phyloP scores from a whole-genome alignment of 1,140 invertebrate genomes.

The Euura lappo region DNA sequence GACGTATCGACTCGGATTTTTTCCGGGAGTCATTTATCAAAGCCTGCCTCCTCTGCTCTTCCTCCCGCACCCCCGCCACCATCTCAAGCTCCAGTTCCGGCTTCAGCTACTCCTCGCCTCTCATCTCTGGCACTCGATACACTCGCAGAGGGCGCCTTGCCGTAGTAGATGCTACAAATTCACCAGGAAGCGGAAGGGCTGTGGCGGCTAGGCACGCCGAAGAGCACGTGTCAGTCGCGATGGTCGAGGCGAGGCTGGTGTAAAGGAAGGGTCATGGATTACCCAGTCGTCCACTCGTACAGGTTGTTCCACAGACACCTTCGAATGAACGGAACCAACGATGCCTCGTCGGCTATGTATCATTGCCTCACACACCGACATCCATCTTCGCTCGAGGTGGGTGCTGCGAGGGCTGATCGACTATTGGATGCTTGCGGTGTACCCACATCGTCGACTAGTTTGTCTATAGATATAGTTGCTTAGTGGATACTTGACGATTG shows the following conservation, averaged over 20 bases:
- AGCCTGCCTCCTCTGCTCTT: slow-evolving; percentile 8
- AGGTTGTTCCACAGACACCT: no score
- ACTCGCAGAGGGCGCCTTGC: background rate
- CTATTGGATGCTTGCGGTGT: slow-evolving; percentile 40
- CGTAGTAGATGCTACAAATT: background rate
- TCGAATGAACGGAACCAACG: background rate
- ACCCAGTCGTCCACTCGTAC: no score
- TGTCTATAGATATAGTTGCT: no score
- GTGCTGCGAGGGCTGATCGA: slow-evolving; percentile 33
- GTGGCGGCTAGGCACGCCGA: background rate
- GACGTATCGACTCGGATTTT: slow-evolving; percentile 18
- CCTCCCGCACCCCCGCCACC: background rate
- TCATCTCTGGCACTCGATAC: background rate
- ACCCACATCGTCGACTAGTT: background rate
- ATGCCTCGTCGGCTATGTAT: slow-evolving; percentile 20
- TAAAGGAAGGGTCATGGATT: background rate
- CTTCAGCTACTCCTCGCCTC: background rate
- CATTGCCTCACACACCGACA: slow-evolving; percentile 23
- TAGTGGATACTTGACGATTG: no score
- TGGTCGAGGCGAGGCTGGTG: background rate
- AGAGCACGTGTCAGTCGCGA: background rate
- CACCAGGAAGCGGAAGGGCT: background rate
- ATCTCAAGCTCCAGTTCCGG: background rate
- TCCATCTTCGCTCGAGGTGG: slow-evolving; percentile 23
- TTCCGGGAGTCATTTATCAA: slow-evolving; percentile 18